Evolutionary conservation across 1,140 invertebrate species (phyloP).

Genomic region (Drosophila dunni): DNA sequence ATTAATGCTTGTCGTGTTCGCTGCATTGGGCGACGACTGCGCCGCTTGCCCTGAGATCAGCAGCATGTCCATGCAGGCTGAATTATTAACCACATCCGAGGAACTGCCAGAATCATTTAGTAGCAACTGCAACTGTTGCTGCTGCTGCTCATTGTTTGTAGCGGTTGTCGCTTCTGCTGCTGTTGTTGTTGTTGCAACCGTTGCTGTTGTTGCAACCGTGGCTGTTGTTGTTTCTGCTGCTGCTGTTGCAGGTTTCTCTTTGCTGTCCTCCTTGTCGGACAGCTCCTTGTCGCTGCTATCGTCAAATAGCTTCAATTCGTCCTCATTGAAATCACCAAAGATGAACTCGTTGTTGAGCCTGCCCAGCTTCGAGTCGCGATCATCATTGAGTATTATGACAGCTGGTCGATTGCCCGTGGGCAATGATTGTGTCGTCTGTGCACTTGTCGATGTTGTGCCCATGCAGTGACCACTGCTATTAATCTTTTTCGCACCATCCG

Average conservation of each 20-base stretch:
- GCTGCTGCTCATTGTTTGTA: slow-evolving; percentile 16
- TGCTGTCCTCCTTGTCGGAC: not conserved
- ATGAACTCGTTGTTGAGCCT: slow-evolving; percentile 76
- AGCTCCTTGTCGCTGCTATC: slow-evolving; percentile 39
- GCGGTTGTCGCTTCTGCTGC: slow-evolving; percentile 5
- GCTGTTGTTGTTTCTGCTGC: not conserved
- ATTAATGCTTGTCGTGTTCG: slow-evolving; percentile 24
- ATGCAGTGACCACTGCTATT: not conserved
- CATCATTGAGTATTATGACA: slow-evolving; percentile 87
- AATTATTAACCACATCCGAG: slow-evolving; percentile 63
- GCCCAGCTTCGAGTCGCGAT: slow-evolving; percentile 58
- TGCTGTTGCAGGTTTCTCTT: not conserved
- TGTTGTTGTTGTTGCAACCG: slow-evolving; percentile 8
- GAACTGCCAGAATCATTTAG: slow-evolving; percentile 71
- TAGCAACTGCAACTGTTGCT: slow-evolving; percentile 36
- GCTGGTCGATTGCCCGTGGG: slow-evolving; percentile 84
- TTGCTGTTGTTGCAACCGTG: not conserved
- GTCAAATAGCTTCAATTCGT: slow-evolving; percentile 78
- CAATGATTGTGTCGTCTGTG: slow-evolving; percentile 17
- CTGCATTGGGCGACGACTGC: slow-evolving; percentile 72
- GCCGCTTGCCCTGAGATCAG: slow-evolving; percentile 67
- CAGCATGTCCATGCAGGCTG: slow-evolving; percentile 69
- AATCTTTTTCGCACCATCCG: slow-evolving; percentile 55
- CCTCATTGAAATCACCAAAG: slow-evolving; percentile 84
- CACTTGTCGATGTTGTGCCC: slow-evolving; percentile 10